Evolutionary conservation across 2,888 invertebrate species (phyloP), one percentile per base, ranked within the genome.

Genomic region (Drosophila limbata): DNA sequence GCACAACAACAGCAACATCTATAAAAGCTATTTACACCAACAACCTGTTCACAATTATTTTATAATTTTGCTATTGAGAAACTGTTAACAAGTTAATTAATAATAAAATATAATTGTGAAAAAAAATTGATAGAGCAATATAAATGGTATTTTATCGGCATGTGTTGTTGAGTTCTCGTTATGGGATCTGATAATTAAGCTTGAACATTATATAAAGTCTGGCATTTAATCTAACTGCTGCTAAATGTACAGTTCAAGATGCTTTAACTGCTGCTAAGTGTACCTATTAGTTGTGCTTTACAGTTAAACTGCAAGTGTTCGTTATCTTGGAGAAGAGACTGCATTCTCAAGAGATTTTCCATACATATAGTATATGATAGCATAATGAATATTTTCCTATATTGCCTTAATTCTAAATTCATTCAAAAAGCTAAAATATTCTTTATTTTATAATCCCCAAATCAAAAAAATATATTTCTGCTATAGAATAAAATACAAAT

Each of bases 41-140:
- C 59, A 59, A 39, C 35, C 57, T 47, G 69, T 62, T 33, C 62
- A 40, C 57, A 78, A 88, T 88, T 88, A 83, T 69, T 69, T 47
- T 67, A 67, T 75, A 67, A 62, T 55, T 69, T 68, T 62, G 69
- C 81, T 70, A 88, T 89, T 75, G 77, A 75, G 73, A 84, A 89
- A 87, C 85, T 85, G 85, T 85, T 85, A 85, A 85, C 85, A 85
- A 85, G 85, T 89, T 87, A 79, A 85, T 89, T 89, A 85, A 77
- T 78, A 70, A 76, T 78, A 66, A 73, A 66, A 60, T 59, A 57
- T 39, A 39, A 25, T 63, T 45, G 40, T 51, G 28, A 17, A 31
- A 52, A 40, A 69, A 52, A 69, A 28, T 51, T 62, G n/a, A 17
- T 8, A 52, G 33, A 40, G 10, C 28, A 55, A 42, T 59, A 51